Base-by-base conservation (phyloP, 1,140 invertebrate genomes). In the Lanistes nyassanus region DNA sequence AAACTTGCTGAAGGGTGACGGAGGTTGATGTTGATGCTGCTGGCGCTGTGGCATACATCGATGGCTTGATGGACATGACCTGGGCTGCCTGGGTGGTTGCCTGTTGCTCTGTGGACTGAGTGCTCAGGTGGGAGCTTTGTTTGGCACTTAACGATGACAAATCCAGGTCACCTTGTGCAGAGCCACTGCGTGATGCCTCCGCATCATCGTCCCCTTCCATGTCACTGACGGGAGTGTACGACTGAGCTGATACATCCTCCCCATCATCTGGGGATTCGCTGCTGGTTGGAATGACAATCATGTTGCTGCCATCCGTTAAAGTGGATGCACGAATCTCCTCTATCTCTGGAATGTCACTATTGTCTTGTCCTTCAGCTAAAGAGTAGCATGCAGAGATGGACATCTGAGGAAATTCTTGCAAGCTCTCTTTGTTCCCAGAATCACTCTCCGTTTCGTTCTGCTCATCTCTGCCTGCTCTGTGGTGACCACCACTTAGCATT, bases 281-380 rank as follows among this genome's bases (percentile, higher is more conserved):
- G 2, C 56, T 68, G 51, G 34, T 79, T 66, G 51, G 81, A 36
- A 84, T 64, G 36, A 84, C 77, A 68, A 83, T 83, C 83, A 84
- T 84, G 16, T 80, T 78, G 53, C 58, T 79, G 19, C 79, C 78
- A 55, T 82, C 80, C 13, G 74, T 76, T 23, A 81, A 42, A 4
- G 80, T 81, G n/a, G 74, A 68, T 39, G 72, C 76, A 19, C 74
- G 73, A 62, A 82, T 80, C 64, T 81, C 64, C 9, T 65, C 56
- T 23, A 71, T 72, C 69, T 78, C 74, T 19, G 75, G 62, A 31
- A 76, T 53, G 60, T 78, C 75, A 36, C 58, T 75, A 29, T 70
- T 77, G 64, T 64, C 72, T 21, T 72, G 71, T 1, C 58, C 72
- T n/a, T 58, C 64, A 21, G 70, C 74, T 31, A 79, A 56, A 5